Conservation (phyloP, 1,140 invertebrate species). For the Ctenoplectra terminalis region DNA sequence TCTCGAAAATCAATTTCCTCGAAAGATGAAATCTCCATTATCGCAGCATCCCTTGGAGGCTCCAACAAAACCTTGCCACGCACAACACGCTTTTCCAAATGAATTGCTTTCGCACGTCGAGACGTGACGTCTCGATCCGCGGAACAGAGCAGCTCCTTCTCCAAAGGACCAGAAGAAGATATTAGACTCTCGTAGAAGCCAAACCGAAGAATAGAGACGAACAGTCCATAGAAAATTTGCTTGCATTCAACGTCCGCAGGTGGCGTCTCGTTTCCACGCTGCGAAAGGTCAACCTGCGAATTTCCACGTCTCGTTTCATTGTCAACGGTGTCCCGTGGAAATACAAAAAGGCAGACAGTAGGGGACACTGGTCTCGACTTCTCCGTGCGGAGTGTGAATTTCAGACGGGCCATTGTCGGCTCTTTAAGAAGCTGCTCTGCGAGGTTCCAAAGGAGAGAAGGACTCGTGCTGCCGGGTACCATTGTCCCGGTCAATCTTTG, state of each 20-base stretch:
- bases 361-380: neutral
- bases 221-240: constrained; percentile 78
- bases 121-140: constrained; percentile 69
- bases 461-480: constrained; percentile 64
- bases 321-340: constrained; percentile 1
- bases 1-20: neutral
- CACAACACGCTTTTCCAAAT: constrained; percentile 70
- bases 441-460: constrained; percentile 32
- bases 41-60: neutral
- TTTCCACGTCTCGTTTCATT: constrained; percentile 73
- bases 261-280: constrained; percentile 64
- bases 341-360: neutral
- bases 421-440: constrained; percentile 55
- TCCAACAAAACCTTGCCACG: neutral
- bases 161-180: constrained; percentile 41
- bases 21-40: neutral
- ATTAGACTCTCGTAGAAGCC: constrained; percentile 75
- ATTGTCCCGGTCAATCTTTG: constrained; percentile 82
- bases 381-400: constrained; percentile 68
- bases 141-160: constrained; percentile 7
- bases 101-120: constrained; percentile 72
- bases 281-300: constrained; percentile 79
- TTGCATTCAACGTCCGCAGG: constrained; percentile 76
- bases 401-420: constrained; percentile 64
- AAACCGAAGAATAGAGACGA: constrained; percentile 5